Evolutionary conservation across 2,888 invertebrate genomes (phyloP).

Genomic region (Lymantria monacha): DNA sequence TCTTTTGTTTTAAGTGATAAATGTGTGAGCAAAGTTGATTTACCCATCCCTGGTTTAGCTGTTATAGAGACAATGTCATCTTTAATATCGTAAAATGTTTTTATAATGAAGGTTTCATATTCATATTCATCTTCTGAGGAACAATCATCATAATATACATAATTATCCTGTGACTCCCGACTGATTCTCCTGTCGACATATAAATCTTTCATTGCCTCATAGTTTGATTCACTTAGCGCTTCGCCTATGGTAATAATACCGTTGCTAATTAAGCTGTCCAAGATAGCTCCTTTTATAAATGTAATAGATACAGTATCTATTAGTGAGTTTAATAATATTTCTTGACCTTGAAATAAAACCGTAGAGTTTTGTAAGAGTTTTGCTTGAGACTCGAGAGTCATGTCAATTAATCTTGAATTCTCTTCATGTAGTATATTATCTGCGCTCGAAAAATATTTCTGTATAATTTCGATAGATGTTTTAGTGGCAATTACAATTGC

Average conservation of each 20-base stretch:
- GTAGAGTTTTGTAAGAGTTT: not conserved
- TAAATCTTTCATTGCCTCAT: constrained; percentile 10
- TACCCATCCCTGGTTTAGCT: constrained; percentile 18
- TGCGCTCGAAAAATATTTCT: not conserved
- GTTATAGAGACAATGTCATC: constrained; percentile 6
- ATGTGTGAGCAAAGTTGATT: constrained; percentile 18
- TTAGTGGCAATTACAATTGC: constrained; percentile 5
- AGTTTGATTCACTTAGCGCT: constrained; percentile 3
- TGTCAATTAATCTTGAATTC: constrained; percentile 1
- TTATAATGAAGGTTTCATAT: not conserved
- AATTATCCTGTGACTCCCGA: not conserved
- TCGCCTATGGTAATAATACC: constrained; percentile 6
- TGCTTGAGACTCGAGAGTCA: not conserved
- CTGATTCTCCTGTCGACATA: constrained; percentile 12
- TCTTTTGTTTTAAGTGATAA: constrained; percentile 14
- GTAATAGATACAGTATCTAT: not conserved
- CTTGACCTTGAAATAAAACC: constrained; percentile 6
- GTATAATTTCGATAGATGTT: not conserved
- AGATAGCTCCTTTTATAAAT: constrained; percentile 1
- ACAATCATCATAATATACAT: not conserved
- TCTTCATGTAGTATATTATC: not conserved
- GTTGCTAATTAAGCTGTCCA: constrained; percentile 4
- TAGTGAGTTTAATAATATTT: constrained; percentile 1
- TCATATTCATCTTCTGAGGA: not conserved
- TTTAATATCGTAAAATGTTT: constrained; percentile 1